These are phyloP conservation scores for Ephialtes manifestator DNA, from an alignment of 2,888 invertebrate species.

Conservation along the genomic window DNA sequence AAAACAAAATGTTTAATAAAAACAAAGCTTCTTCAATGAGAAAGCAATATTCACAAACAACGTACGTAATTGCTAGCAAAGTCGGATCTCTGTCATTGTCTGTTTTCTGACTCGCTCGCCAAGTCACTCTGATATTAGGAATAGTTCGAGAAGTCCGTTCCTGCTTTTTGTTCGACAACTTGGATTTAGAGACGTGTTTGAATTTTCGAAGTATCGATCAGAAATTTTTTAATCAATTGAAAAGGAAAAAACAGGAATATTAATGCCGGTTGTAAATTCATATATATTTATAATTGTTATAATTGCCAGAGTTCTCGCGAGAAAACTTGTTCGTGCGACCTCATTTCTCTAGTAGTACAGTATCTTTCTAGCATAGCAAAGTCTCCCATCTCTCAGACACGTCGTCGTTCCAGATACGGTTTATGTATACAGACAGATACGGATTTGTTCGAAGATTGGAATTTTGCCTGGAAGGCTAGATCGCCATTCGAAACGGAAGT, in stretches of 20 bases:
- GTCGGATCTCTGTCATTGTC: slow-evolving; percentile 7
- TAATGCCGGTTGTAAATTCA: not conserved
- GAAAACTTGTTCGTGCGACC: slow-evolving; percentile 39
- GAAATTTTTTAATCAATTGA: not conserved
- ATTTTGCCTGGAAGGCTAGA: slow-evolving; percentile 37
- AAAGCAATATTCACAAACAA: too few species aligned
- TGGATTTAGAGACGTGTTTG: not conserved
- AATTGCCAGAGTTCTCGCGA: slow-evolving; percentile 27
- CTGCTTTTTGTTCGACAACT: not conserved
- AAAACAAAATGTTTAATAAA: too few species aligned
- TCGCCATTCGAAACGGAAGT: slow-evolving; percentile 43
- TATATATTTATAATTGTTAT: slow-evolving; percentile 24
- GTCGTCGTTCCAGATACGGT: slow-evolving; percentile 48
- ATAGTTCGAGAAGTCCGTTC: slow-evolving; percentile 13
- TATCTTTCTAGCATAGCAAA: slow-evolving; percentile 25
- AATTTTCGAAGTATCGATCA: not conserved
- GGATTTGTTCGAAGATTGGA: slow-evolving; percentile 41
- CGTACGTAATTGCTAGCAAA: slow-evolving; percentile 38
- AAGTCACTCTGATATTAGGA: slow-evolving; percentile 45
- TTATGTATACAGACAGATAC: slow-evolving; percentile 34
- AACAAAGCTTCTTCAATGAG: too few species aligned
- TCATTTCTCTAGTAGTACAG: slow-evolving; percentile 15
- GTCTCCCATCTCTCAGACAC: slow-evolving; percentile 22
- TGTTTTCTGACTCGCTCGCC: slow-evolving; percentile 35
- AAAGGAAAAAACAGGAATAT: not conserved